phyloP scores from a whole-genome alignment of 2,113 vertebrate genomes.

The Pagrus major region DNA sequence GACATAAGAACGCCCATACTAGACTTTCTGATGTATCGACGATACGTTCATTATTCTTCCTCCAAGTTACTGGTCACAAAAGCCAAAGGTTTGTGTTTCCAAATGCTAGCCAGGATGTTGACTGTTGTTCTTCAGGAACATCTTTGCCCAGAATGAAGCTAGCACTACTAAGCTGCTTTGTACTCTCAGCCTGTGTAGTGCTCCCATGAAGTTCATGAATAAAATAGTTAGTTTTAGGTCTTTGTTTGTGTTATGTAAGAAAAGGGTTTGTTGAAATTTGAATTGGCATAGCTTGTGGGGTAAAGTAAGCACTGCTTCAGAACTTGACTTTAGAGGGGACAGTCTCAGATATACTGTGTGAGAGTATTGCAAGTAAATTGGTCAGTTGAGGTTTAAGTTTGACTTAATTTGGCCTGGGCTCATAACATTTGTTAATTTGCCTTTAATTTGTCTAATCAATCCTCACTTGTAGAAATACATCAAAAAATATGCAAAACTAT shows the following conservation, averaged over 20 bases:
- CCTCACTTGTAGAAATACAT: neutral
- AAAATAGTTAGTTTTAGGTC: constrained; percentile 13
- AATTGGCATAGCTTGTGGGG: neutral
- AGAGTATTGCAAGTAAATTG: neutral
- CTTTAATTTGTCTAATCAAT: neutral
- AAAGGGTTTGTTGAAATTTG: neutral
- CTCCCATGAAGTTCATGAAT: neutral
- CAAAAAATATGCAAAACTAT: neutral
- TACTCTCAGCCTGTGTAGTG: neutral
- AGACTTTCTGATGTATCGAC: neutral
- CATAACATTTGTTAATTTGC: neutral
- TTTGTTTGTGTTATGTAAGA: constrained; percentile 13
- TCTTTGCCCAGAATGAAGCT: neutral
- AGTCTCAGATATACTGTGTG: neutral
- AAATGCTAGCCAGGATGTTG: neutral
- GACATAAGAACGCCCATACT: neutral
- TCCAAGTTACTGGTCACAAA: neutral
- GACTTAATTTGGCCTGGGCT: neutral
- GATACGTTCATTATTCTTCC: neutral
- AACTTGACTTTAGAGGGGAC: neutral
- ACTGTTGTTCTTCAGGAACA: neutral
- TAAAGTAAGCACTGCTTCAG: neutral
- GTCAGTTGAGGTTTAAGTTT: neutral
- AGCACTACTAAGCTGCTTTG: neutral
- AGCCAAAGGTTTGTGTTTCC: neutral